Base-by-base conservation (phyloP, 2,113 vertebrate genomes). In the Grammomys surdaster region DNA sequence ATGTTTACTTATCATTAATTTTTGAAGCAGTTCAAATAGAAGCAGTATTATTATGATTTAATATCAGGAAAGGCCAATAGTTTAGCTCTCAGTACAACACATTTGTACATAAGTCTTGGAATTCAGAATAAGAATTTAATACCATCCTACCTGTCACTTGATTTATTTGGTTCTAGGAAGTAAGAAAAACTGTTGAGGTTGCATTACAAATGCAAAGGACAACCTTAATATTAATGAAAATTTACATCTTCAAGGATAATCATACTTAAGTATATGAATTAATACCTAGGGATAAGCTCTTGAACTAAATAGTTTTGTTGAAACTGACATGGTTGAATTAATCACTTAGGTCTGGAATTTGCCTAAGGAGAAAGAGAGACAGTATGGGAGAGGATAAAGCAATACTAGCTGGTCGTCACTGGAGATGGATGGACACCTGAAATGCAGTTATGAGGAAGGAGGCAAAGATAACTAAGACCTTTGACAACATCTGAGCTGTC, bases 1-100 rank as follows among this genome's bases (percentile, higher is more conserved):
- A 84, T 93, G 93, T 89, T 80, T 87, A 67, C n/a, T 80, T 76
- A 87, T 48, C 16, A 87, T 3, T 82, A 78, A 94, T 84, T 89
- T 95, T 46, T 87, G 91, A 80, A 88, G 69, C 67, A 95, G 11
- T 88, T 92, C 70, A 90, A 7, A 87, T 73, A 48, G 36, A 82
- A 78, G 43, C 12, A 63, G 22, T 80, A 46, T 88, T 77, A 28
- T 63, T 88, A 26, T 76, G 77, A 70, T 84, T 90, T 92, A 36
- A 14, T 81, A 48, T 24, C 8, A 28, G 26, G 1, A 97, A 97
- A 31, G 22, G n/a, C 0, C 9, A 82, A 22, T 31, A 2, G 4
- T 33, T 69, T 69, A 33, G 67, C 72, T 82, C n/a, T 93, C 7
- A 85, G 43, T 10, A 94, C 0, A 87, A n/a, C n/a, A 89, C 94